These are phyloP conservation scores for Automeris io DNA, from an alignment of 2,888 invertebrate genomes.

Conservation along the genomic window DNA sequence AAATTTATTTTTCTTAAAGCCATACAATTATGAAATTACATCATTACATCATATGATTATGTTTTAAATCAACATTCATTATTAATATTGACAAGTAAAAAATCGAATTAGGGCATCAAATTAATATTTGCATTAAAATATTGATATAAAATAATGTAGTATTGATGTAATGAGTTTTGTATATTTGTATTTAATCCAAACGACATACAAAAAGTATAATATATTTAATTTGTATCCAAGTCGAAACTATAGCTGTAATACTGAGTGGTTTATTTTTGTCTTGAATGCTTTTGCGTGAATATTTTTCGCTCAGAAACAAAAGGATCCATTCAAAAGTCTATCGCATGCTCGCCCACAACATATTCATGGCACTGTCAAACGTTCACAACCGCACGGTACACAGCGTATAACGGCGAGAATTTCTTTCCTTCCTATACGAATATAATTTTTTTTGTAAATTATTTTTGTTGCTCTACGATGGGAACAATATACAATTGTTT, in stretches of 20 bases:
- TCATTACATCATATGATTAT: too few species aligned
- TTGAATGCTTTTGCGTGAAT: conserved; percentile 27
- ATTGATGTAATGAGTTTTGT: too few species aligned
- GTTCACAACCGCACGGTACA: conserved; percentile 55
- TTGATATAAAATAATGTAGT: too few species aligned
- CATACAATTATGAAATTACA: too few species aligned
- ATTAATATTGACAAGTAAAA: too few species aligned
- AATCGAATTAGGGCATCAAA: too few species aligned
- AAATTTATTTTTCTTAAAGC: not conserved
- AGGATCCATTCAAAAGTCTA: conserved; percentile 53
- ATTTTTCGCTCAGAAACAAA: conserved; percentile 48
- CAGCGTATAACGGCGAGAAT: conserved; percentile 34
- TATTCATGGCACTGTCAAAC: conserved; percentile 58
- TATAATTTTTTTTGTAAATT: conserved; percentile 25
- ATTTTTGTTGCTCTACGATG: not conserved
- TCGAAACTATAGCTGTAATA: not conserved
- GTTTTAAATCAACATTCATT: too few species aligned
- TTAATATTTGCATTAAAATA: too few species aligned
- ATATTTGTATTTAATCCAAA: too few species aligned
- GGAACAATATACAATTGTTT: not conserved
- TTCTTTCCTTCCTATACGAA: conserved; percentile 27
- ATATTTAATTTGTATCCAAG: not conserved
- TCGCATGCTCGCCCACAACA: conserved; percentile 48
- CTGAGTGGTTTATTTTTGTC: conserved; percentile 21
- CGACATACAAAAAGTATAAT: not conserved